Evolutionary conservation across 2,113 vertebrate genomes (phyloP).

Genomic region (Platichthys flesus): DNA sequence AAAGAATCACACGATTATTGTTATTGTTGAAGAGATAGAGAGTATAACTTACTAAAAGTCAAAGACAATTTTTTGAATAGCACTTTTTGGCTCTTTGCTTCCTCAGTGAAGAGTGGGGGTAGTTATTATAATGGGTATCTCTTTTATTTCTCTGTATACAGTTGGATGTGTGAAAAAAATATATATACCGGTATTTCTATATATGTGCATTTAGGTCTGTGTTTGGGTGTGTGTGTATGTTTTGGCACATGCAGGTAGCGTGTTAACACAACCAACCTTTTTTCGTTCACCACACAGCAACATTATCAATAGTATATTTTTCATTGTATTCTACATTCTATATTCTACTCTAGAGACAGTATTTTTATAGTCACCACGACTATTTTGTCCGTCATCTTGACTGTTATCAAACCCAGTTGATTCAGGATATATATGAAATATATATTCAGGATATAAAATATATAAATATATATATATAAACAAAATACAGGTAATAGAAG

Average conservation of each 20-base stretch:
- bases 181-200: slow-evolving; percentile 80
- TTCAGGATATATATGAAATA: slow-evolving; percentile 73
- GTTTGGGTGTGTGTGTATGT: slow-evolving; percentile 78
- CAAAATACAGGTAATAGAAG: slow-evolving; percentile 61
- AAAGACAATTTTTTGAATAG: slow-evolving; percentile 83
- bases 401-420: slow-evolving; percentile 76
- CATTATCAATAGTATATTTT: slow-evolving; percentile 78
- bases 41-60: slow-evolving; percentile 82
- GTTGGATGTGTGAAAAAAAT: slow-evolving; percentile 81
- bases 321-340: slow-evolving; percentile 71
- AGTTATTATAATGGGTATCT: slow-evolving; percentile 79
- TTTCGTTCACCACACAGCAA: slow-evolving; percentile 68
- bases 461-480: slow-evolving; percentile 32
- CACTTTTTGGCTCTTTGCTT: slow-evolving; percentile 86
- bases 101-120: slow-evolving; percentile 78
- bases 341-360: slow-evolving; percentile 77
- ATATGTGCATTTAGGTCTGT: slow-evolving; percentile 83
- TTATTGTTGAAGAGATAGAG: slow-evolving; percentile 79
- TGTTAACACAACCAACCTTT: slow-evolving; percentile 67
- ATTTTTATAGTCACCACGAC: slow-evolving; percentile 81
- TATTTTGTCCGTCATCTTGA: slow-evolving; percentile 78
- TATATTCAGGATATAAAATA: slow-evolving; percentile 62
- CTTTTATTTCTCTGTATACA: slow-evolving; percentile 84
- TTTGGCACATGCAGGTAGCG: slow-evolving; percentile 77
- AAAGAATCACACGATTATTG: slow-evolving; percentile 73